Conservation (phyloP, 1,140 invertebrate genomes). For the Ephestia elutella region DNA sequence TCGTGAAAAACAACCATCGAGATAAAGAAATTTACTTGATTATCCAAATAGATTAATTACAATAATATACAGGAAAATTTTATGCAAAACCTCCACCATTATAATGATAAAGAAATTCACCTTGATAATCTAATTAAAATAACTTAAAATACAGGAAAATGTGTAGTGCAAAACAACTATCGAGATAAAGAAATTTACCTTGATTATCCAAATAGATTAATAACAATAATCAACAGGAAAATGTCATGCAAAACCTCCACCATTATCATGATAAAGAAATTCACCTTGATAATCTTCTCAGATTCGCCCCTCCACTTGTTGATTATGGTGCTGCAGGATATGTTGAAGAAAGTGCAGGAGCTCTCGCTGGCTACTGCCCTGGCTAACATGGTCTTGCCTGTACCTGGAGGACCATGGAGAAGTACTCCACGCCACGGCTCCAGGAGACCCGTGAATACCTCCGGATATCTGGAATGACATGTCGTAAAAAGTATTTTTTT, state of each 20-base stretch:
- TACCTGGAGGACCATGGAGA: constrained; percentile 89
- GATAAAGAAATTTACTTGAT: too few relatives aligned
- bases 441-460: constrained; percentile 85
- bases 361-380: constrained; percentile 91
- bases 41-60: neutral
- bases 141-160: too few relatives aligned
- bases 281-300: constrained; percentile 89
- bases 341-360: constrained; percentile 91
- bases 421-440: constrained; percentile 90
- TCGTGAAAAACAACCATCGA: too few relatives aligned
- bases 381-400: constrained; percentile 91
- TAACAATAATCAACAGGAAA: too few relatives aligned
- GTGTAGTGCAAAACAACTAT: too few relatives aligned
- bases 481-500: neutral
- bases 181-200: too few relatives aligned
- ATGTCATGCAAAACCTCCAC: too few relatives aligned
- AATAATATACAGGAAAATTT: too few relatives aligned
- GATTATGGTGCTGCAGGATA: constrained; percentile 89
- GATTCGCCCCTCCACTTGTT: constrained; percentile 97
- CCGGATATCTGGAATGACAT: constrained; percentile 79
- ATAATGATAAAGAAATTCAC: constrained; percentile 35
- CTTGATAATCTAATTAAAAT: constrained; percentile 87
- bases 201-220: neutral
- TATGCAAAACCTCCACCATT: too few relatives aligned
- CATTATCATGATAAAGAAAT: too few relatives aligned